Conservation (phyloP, 2,113 vertebrate genomes). For the Tretioscincus oriximinensis region DNA sequence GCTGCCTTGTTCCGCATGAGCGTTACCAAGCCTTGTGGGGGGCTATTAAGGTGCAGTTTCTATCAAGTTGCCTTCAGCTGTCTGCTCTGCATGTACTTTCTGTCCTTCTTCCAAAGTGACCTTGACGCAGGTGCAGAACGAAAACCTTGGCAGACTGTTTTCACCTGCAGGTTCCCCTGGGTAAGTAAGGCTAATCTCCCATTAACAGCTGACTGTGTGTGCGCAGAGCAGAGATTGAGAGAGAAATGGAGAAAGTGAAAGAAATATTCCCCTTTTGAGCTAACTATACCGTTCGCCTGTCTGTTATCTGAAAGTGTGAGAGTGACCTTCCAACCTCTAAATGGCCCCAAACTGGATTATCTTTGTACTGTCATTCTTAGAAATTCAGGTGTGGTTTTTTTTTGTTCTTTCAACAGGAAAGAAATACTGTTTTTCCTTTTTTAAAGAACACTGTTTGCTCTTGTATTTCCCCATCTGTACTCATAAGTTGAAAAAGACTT, state of each 20-base stretch:
- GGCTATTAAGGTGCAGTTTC: neutral
- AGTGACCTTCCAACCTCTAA: no score
- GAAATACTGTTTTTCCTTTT: no score
- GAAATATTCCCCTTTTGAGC: no score
- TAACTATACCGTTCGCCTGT: no score
- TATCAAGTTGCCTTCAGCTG: neutral
- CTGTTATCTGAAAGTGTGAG: no score
- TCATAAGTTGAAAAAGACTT: no score
- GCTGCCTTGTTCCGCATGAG: neutral
- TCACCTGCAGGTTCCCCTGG: neutral
- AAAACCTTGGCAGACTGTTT: neutral
- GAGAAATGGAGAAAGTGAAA: neutral
- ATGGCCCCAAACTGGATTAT: no score
- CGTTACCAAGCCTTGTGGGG: neutral
- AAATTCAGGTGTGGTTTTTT: no score
- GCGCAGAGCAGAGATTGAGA: neutral
- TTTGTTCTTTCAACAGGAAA: no score
- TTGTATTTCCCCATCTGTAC: no score
- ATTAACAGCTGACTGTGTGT: neutral
- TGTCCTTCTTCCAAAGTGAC: neutral
- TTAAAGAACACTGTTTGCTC: no score
- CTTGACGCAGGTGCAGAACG: neutral
- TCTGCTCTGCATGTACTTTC: neutral
- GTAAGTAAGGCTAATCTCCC: neutral
- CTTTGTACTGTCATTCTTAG: no score